Conservation (phyloP, 1,140 invertebrate species). For the Drosophila parvula region DNA sequence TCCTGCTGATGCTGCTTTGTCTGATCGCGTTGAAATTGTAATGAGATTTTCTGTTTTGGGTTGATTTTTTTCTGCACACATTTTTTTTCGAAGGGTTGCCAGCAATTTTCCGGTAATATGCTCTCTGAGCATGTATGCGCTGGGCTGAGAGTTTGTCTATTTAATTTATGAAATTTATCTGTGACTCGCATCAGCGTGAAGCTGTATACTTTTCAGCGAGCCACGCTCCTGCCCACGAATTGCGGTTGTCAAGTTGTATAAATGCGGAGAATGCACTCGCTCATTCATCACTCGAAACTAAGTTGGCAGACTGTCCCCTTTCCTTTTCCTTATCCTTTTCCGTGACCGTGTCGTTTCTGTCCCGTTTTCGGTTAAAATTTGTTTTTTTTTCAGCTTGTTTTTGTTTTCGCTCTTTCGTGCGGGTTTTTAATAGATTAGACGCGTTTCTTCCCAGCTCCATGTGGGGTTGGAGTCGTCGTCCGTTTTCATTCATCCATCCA, state of each 20-base stretch:
- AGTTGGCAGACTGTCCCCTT: constrained; percentile 24
- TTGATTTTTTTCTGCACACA: constrained; percentile 2
- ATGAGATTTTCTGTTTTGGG: constrained; percentile 75
- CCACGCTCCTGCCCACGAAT: constrained; percentile 19
- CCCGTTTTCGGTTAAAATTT: constrained; percentile 52
- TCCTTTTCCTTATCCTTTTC: constrained; percentile 13
- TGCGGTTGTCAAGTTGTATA: constrained; percentile 48
- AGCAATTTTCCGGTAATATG: constrained; percentile 83
- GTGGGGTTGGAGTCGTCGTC: constrained; percentile 4
- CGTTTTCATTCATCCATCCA: background rate
- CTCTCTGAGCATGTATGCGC: constrained; percentile 16
- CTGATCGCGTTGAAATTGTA: constrained; percentile 82
- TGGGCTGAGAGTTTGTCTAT: constrained; percentile 59
- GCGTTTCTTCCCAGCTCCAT: background rate
- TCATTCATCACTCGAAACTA: constrained; percentile 54
- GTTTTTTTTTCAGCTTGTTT: constrained; percentile 19
- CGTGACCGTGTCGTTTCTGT: constrained; percentile 24
- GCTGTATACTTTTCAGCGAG: constrained; percentile 22
- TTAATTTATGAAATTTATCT: constrained; percentile 84
- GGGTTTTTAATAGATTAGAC: constrained; percentile 72
- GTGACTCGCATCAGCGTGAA: constrained; percentile 56
- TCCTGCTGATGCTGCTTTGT: constrained; percentile 60
- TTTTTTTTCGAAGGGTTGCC: constrained; percentile 55
- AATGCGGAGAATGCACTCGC: constrained; percentile 57
- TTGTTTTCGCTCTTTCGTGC: constrained; percentile 31